Evolutionary conservation across 2,888 invertebrate species (phyloP).

Genomic region (Didymodactylos carnosus): DNA sequence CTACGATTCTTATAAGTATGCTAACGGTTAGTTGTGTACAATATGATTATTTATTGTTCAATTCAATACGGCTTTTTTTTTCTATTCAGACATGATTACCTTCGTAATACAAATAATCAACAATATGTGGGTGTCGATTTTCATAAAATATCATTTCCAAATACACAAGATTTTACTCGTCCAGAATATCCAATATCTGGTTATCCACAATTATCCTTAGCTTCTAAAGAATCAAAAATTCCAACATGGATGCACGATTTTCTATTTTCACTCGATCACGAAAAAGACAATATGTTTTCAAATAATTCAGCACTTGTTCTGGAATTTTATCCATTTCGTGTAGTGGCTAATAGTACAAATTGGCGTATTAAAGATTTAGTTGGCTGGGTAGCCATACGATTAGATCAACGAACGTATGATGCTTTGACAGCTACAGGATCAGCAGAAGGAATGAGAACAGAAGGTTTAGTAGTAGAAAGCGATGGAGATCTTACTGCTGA

Average conservation of each 20-base stretch:
- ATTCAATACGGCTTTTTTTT: background rate
- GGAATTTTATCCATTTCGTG: constrained; percentile 7
- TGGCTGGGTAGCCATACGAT: constrained; percentile 5
- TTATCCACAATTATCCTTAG: background rate
- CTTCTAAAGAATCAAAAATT: background rate
- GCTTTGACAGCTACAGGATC: background rate
- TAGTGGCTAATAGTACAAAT: background rate
- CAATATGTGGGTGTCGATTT: background rate
- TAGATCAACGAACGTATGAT: constrained; percentile 5
- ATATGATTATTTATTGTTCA: background rate
- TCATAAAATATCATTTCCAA: background rate
- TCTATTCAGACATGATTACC: background rate
- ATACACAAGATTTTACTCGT: background rate
- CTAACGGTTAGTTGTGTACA: background rate
- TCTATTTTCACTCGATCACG: constrained; percentile 5
- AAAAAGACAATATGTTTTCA: constrained; percentile 12
- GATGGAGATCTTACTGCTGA: constrained; percentile 1
- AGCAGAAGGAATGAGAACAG: constrained; percentile 3
- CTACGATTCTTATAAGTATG: constrained; percentile 26
- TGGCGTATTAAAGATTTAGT: background rate
- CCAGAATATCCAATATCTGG: background rate
- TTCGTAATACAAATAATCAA: background rate
- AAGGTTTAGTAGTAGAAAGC: constrained; percentile 2
- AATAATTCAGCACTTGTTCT: constrained; percentile 3
- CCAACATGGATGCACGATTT: constrained; percentile 11